These are phyloP conservation scores for Mythimna vitellina DNA, from an alignment of 2,888 invertebrate genomes.

Conservation along the genomic window DNA sequence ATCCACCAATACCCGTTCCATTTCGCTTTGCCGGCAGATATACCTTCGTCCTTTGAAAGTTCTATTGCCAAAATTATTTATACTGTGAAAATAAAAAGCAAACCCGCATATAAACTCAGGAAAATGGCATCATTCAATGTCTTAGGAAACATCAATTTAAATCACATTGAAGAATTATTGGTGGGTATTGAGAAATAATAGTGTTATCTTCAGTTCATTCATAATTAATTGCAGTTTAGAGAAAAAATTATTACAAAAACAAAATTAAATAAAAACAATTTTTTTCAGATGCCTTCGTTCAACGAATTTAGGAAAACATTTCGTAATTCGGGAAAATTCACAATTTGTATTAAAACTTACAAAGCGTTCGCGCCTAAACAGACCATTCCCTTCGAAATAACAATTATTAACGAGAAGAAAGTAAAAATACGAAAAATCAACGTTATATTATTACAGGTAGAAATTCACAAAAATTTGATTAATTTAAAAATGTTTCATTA, in stretches of 20 bases:
- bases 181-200: constrained; percentile 58
- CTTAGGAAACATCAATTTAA: constrained; percentile 78
- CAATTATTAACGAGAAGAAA: constrained; percentile 77
- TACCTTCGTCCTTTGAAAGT: constrained; percentile 82
- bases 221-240: not conserved
- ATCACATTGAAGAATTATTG: constrained; percentile 75
- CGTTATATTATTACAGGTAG: constrained; percentile 78
- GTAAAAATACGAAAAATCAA: constrained; percentile 77
- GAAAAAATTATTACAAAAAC: too few species aligned
- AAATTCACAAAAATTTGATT: not conserved
- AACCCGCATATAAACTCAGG: constrained; percentile 72
- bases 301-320: constrained; percentile 76
- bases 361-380: constrained; percentile 80
- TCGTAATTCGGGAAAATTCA: constrained; percentile 71
- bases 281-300: constrained; percentile 73
- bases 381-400: constrained; percentile 77
- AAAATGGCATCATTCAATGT: constrained; percentile 75
- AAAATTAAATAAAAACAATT: too few species aligned
- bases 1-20: constrained; percentile 80
- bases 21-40: constrained; percentile 79
- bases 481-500: not conserved
- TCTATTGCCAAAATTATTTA: constrained; percentile 81
- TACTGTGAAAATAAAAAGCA: constrained; percentile 78
- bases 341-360: constrained; percentile 78
- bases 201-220: not conserved